Evolutionary conservation across 2,797 vertebrate species (phyloP).

Genomic region (Microhierax caerulescens): DNA sequence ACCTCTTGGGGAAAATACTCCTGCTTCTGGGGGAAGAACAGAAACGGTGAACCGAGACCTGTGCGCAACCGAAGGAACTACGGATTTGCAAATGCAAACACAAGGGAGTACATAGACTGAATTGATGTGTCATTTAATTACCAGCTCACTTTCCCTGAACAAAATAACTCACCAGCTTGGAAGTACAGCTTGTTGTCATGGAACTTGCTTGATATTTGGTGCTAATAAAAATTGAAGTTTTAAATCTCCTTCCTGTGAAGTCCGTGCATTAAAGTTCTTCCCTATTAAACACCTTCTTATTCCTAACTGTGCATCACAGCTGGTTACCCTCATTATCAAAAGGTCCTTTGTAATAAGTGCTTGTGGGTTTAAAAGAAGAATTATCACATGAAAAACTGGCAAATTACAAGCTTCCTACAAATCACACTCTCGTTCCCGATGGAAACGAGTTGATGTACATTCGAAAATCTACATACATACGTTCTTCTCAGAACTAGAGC

Average conservation of each 20-base stretch:
- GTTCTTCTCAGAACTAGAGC: neutral
- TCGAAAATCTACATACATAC: neutral
- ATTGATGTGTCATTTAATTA: neutral
- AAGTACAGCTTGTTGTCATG: constrained; percentile 53
- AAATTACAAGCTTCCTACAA: neutral
- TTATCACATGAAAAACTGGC: neutral
- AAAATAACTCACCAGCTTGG: constrained; percentile 38
- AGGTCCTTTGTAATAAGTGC: neutral
- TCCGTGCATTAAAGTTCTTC: constrained; percentile 21
- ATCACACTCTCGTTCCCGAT: neutral
- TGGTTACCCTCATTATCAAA: neutral
- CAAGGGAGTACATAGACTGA: neutral
- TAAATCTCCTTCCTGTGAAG: constrained; percentile 39
- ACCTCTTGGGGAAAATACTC: neutral
- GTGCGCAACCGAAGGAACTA: neutral
- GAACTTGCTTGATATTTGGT: constrained; percentile 60
- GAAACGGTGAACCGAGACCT: neutral
- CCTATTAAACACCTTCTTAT: constrained; percentile 5
- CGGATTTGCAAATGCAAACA: neutral
- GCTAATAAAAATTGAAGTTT: constrained; percentile 51
- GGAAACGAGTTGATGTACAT: neutral
- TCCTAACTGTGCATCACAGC: neutral
- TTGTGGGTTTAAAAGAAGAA: neutral
- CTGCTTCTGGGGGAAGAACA: neutral
- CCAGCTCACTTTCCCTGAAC: neutral